These are phyloP conservation scores for Carcharodon carcharias DNA, from an alignment of 2,797 vertebrate genomes.

Conservation along the genomic window DNA sequence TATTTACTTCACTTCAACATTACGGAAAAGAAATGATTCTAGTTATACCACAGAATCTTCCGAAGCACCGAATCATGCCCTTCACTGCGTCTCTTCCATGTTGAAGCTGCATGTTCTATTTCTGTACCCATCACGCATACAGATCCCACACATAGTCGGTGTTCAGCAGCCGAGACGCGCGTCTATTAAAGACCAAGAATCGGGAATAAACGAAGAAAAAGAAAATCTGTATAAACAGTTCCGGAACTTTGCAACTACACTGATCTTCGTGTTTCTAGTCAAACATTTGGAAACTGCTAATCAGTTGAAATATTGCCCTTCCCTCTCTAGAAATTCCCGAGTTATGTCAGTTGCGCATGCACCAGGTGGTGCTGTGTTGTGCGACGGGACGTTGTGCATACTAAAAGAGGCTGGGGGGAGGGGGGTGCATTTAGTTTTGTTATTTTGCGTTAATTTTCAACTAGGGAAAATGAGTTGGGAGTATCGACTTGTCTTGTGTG, in stretches of 20 bases:
- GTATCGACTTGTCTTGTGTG: neutral
- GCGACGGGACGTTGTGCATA: neutral
- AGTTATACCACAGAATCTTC: neutral
- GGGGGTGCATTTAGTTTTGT: neutral
- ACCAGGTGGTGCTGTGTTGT: constrained; percentile 27
- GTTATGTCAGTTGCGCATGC: neutral
- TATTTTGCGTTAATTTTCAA: neutral
- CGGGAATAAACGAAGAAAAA: neutral
- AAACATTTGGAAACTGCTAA: neutral
- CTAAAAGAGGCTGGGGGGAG: neutral
- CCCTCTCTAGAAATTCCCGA: neutral
- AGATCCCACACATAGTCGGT: neutral
- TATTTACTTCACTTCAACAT: neutral
- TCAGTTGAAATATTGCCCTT: neutral
- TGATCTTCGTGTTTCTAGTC: neutral
- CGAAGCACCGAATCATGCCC: neutral
- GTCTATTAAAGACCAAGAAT: neutral
- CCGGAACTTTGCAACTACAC: neutral
- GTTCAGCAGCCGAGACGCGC: too few relatives aligned
- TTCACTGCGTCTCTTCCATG: neutral
- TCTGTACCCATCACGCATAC: neutral
- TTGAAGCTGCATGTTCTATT: neutral
- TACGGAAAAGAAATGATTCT: neutral
- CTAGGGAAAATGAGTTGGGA: neutral
- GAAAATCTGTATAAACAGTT: neutral